Evolutionary conservation across 2,797 vertebrate genomes (phyloP).

Genomic region (Parauchenoglanis punctatus): DNA sequence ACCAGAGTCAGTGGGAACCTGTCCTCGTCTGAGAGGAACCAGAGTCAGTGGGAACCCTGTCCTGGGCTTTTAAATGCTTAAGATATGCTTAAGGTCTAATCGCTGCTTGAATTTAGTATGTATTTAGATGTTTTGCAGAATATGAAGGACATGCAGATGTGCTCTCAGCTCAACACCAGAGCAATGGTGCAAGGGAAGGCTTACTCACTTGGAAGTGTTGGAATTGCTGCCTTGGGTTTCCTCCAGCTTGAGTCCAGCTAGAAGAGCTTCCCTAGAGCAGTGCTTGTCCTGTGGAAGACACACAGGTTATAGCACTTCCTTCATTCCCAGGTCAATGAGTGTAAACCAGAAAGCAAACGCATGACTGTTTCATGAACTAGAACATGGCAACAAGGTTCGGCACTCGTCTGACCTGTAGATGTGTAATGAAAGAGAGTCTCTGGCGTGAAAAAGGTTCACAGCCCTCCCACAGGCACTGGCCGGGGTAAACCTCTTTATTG

Average conservation of each 20-base stretch:
- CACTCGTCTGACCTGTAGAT: conserved; percentile 85
- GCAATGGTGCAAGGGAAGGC: not conserved
- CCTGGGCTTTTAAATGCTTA: not conserved
- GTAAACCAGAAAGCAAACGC: not conserved
- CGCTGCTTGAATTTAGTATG: not conserved
- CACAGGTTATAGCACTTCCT: not conserved
- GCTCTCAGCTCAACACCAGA: not conserved
- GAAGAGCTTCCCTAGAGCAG: conserved; percentile 96
- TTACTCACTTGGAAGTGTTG: conserved; percentile 89
- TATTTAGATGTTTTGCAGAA: not conserved
- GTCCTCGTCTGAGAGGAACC: not conserved
- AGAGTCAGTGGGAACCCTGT: not conserved
- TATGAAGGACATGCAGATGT: not conserved
- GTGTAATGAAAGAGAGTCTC: conserved; percentile 98
- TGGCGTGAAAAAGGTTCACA: conserved; percentile 96
- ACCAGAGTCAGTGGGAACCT: not conserved
- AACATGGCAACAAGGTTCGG: too few relatives aligned
- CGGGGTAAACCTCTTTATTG: conserved; percentile 91
- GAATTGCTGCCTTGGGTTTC: conserved; percentile 91
- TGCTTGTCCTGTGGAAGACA: conserved; percentile 88
- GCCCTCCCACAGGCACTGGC: conserved; percentile 95
- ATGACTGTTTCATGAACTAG: not conserved
- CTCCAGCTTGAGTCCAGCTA: conserved; percentile 93
- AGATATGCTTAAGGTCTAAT: not conserved
- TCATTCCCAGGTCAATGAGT: not conserved